Evolutionary conservation across 2,113 vertebrate species (phyloP).

Genomic region (Nesoenas mayeri): DNA sequence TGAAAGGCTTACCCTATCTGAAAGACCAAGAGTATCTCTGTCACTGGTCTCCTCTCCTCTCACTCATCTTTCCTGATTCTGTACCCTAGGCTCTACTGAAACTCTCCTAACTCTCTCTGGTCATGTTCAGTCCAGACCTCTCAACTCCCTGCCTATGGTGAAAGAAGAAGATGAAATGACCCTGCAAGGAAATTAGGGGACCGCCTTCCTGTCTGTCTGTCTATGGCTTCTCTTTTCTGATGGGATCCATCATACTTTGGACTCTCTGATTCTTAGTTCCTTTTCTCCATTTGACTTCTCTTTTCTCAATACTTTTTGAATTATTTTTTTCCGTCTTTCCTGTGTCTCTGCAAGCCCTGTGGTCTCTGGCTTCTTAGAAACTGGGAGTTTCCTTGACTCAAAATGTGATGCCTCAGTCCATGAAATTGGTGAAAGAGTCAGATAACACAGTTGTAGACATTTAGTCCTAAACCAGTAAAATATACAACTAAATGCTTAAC

Average conservation of each 20-base stretch:
- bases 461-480: neutral
- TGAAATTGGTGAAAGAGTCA: neutral
- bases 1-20: neutral
- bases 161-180: slow-evolving; percentile 80
- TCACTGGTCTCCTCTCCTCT: neutral
- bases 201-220: neutral
- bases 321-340: neutral
- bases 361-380: neutral
- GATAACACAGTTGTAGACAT: rapidly evolving
- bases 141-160: slow-evolving; percentile 73
- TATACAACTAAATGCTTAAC: neutral
- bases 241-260: neutral
- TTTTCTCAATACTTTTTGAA: neutral
- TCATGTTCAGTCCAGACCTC: slow-evolving; percentile 74
- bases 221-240: neutral
- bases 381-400: neutral
- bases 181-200: slow-evolving; percentile 71
- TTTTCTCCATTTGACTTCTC: neutral
- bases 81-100: slow-evolving; percentile 74
- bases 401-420: neutral
- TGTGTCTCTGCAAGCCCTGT: neutral
- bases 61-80: slow-evolving; percentile 40
- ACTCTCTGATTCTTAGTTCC: neutral
- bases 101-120: slow-evolving; percentile 81
- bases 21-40: neutral